Evolutionary conservation across 1,140 invertebrate species (phyloP), one percentile per base, ranked within the genome.

Genomic region (Caerostris extrusa): DNA sequence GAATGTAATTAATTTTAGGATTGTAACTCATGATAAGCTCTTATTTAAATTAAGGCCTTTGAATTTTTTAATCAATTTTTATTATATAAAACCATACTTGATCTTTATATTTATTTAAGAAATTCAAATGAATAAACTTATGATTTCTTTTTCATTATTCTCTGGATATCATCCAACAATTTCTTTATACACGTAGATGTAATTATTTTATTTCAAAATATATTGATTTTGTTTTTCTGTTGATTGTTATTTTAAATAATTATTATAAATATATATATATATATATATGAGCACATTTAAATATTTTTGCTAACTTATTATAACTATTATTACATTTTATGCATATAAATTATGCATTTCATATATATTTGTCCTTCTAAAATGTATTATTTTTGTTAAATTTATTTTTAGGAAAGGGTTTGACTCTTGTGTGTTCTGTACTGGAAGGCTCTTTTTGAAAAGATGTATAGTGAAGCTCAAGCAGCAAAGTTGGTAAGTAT

Each of bases 381-480:
- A 56, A 34, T 34, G 34, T 34, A 34, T 34, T 34, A 34, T 34
- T 34, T 34, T 34, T 34, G 34, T 34, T 1, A 34, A 34, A 64
- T 89, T n/a, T 77, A 7, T 90, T 34, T 83, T 14, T 81, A 94
- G 94, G 99, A n/a, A 97, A 97, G 95, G 97, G 99, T 95, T 96
- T 99, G 93, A 99, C 98, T 4, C 97, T 99, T 86, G 98, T 98
- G 86, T 98, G 98, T 53, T 98, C 98, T 89, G 98, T 99, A 94
- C 97, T 99, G 94, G 97, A 97, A 95, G 99, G 97, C 17, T 96
- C 97, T 61, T 97, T n/a, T 96, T 94, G 95, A 95, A 60, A 96
- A 97, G 58, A 96, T 95, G 93, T 96, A 96, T 90, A 94, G 94
- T 90, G 98, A 99, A 96, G 97, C 98, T 2, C 96, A 97, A 89